Conservation (phyloP, 2,888 invertebrate genomes). For the Pharmacophagus antenor region DNA sequence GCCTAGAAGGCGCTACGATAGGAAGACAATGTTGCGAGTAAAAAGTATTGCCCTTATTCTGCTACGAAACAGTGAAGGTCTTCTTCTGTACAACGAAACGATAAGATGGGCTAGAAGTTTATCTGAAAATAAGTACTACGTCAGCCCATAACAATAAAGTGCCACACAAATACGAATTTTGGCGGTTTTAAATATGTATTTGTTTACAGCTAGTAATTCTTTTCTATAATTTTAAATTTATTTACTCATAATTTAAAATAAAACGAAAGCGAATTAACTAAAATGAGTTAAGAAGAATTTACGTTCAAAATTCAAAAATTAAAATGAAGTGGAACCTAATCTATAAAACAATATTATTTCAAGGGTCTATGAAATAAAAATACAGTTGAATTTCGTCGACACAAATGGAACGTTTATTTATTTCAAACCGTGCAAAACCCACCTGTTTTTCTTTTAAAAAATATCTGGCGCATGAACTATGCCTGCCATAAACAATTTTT, state of each 20-base stretch:
- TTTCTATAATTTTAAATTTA: no score
- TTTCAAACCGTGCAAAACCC: background rate
- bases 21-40: no score
- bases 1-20: no score
- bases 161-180: no score
- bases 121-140: no score
- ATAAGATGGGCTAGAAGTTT: no score
- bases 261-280: background rate
- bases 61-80: no score
- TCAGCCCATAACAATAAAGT: no score
- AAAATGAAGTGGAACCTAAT: background rate
- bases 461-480: slow-evolving; percentile 15
- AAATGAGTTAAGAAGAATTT: background rate
- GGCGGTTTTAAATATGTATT: no score
- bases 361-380: slow-evolving; percentile 3
- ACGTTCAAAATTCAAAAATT: background rate
- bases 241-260: background rate
- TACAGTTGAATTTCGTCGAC: slow-evolving; percentile 11
- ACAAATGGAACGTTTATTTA: slow-evolving; percentile 13
- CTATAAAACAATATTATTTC: slow-evolving; percentile 2
- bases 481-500: slow-evolving; percentile 21
- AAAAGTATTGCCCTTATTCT: no score
- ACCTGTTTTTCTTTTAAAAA: slow-evolving; percentile 17
- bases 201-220: no score
- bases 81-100: no score